A percentile compares a stretch with the other conserved stretches of the same genome.
Conservation (phyloP, 2,113 vertebrate species). For the Apteryx owenii region DNA sequence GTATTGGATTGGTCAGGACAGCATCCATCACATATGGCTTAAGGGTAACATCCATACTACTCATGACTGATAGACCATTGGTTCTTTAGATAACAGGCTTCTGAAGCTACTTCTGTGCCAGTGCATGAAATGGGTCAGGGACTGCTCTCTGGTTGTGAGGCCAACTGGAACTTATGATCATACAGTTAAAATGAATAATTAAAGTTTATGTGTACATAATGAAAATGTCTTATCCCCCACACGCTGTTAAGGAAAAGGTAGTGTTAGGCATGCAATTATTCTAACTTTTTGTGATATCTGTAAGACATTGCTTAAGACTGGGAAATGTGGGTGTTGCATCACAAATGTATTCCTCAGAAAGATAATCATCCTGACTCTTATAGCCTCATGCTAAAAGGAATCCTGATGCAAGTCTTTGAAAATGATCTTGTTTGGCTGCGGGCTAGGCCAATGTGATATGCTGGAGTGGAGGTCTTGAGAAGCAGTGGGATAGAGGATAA, state of each 20-base stretch:
- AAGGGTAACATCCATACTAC: background rate
- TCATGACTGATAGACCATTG: background rate
- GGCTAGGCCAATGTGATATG: fast-evolving
- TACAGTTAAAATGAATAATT: background rate
- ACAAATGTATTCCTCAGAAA: background rate
- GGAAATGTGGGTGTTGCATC: background rate
- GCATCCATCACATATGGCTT: background rate
- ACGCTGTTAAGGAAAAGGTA: fast-evolving
- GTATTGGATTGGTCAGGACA: background rate
- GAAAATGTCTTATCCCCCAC: background rate
- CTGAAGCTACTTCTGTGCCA: background rate
- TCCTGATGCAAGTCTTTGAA: background rate
- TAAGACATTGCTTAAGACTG: background rate
- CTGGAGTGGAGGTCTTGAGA: background rate
- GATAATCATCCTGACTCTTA: background rate
- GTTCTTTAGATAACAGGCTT: background rate
- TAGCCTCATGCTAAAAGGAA: background rate
- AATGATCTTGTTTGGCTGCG: background rate
- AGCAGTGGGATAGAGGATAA: background rate
- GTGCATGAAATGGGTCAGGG: background rate
- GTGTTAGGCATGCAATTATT: background rate
- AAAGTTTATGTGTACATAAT: background rate
- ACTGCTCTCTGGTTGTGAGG: background rate
- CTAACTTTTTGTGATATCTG: background rate
- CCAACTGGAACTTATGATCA: background rate